A percentile compares a stretch with the other conserved stretches of the same genome.
Evolutionary conservation across 2,888 invertebrate species (phyloP).

Genomic region (Mythimna vitellina): DNA sequence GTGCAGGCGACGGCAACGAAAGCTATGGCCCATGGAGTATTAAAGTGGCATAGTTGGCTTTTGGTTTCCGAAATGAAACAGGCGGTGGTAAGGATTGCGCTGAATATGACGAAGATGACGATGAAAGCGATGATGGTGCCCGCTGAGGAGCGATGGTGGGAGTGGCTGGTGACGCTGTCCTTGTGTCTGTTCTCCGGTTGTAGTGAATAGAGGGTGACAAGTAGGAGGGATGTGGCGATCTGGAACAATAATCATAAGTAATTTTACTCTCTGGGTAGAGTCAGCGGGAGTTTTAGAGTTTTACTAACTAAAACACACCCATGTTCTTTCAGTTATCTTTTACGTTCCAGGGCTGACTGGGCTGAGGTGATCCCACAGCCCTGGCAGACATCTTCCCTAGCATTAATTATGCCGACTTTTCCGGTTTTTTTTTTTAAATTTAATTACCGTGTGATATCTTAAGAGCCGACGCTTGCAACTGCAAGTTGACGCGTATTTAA

Average conservation of each 20-base stretch:
- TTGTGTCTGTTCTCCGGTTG: conserved; percentile 76
- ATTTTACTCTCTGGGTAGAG: too few relatives aligned
- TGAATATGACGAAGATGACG: conserved; percentile 71
- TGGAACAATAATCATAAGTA: conserved; percentile 62
- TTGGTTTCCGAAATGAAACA: conserved; percentile 86
- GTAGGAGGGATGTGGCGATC: conserved; percentile 78
- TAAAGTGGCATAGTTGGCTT: conserved; percentile 82
- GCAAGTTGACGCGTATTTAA: too few relatives aligned
- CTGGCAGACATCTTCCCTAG: too few relatives aligned
- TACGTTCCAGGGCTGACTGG: too few relatives aligned
- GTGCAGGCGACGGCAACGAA: conserved; percentile 70
- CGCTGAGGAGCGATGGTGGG: conserved; percentile 65
- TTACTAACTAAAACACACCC: too few relatives aligned
- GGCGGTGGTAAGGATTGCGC: conserved; percentile 70
- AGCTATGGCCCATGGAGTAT: conserved; percentile 74
- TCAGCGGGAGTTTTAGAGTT: too few relatives aligned
- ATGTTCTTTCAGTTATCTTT: too few relatives aligned
- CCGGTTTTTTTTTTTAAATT: too few relatives aligned
- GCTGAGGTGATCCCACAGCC: too few relatives aligned
- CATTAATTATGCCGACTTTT: too few relatives aligned
- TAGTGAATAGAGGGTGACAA: conserved; percentile 80
- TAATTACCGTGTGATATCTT: too few relatives aligned
- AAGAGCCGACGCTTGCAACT: too few relatives aligned
- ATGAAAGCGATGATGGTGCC: conserved; percentile 79
- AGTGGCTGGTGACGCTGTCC: conserved; percentile 63